phyloP scores from a whole-genome alignment of 2,888 invertebrate species.

The Ophion ventricosus region DNA sequence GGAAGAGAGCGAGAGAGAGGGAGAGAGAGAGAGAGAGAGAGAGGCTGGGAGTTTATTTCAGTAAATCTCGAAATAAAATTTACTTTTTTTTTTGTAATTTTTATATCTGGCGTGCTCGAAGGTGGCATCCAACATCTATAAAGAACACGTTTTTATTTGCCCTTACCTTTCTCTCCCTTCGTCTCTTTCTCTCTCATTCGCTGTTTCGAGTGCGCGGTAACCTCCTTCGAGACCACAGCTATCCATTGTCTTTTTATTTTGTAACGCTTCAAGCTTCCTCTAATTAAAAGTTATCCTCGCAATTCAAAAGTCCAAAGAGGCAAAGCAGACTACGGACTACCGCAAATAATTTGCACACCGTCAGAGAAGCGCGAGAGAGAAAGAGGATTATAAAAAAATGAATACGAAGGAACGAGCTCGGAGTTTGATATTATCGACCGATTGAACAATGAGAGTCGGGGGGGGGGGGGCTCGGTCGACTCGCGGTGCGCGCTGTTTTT shows the following conservation, averaged over 20 bases:
- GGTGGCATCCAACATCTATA: background rate
- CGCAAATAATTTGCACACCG: conserved; percentile 46
- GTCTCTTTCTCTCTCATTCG: background rate
- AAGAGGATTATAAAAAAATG: conserved; percentile 17
- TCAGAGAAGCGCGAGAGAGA: conserved; percentile 18
- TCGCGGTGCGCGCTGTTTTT: conserved; percentile 18
- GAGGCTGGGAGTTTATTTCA: background rate
- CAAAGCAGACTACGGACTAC: conserved; percentile 25
- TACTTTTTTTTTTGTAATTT: background rate
- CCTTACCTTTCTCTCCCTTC: background rate
- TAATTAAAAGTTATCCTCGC: conserved; percentile 61
- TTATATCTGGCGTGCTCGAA: conserved; percentile 1
- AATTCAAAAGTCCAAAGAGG: conserved; percentile 44
- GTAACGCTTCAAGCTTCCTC: conserved; percentile 49
- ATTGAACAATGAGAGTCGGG: conserved; percentile 47
- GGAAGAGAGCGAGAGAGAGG: no score
- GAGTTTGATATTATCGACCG: conserved; percentile 58
- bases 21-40: background rate
- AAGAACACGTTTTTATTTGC: background rate
- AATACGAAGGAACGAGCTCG: conserved; percentile 17
- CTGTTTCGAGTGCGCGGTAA: conserved; percentile 9
- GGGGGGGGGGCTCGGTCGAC: conserved; percentile 20
- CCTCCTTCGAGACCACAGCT: conserved; percentile 11
- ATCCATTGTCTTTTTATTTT: conserved; percentile 56
- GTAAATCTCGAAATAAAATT: background rate